Base-by-base conservation (phyloP, 2,797 vertebrate genomes). In the Denticeps clupeoides region DNA sequence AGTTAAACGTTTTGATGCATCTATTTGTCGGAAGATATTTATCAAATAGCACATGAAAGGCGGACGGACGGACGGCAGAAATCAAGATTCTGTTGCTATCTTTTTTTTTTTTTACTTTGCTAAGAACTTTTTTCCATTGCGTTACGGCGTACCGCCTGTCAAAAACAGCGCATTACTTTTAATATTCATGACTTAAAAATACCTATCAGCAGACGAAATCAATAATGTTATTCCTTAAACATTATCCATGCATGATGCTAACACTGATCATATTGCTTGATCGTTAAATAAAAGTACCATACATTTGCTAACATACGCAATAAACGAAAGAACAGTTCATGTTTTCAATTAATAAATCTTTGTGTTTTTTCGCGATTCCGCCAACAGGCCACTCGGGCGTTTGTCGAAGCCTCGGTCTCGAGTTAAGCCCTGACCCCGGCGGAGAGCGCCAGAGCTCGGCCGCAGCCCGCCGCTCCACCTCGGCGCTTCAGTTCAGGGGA, bases 391-490 rank as follows among this genome's bases (percentile, higher is more conserved):
- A 68, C 61, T 70, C 78, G 80, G 80, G 74, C 75, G 75, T 80
- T 72, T 68, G 75, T 77, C 80, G 76, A 82, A 84, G 84, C 84
- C 81, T 83, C 83, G 82, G 11, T 70, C 78, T 79, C 69, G 78
- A 72, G 77, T 83, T 77, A 80, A 72, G 75, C 82, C 66, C 59
- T 80, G 79, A 77, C 76, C 78, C 70, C 63, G 69, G 73, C 70
- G 69, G 65, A 75, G 64, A 69, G 71, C 70, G 73, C 75, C 69
- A 68, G 69, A 75, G 70, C 74, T 77, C 72, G 80, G 81, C 80
- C 74, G 74, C 78, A 72, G 79, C 77, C 79, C 70, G 51, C 70
- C 78, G 74, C 77, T 79, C 79, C 80, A 78, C 80, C 82, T 81
- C 78, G 80, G 79, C 73, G 77, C 73, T 65, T 82, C 73, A 73